Percentiles rank a stretch among this genome's conserved stretches.
phyloP scores from a whole-genome alignment of 2,797 vertebrate genomes.

The Muscicapa comitata region DNA sequence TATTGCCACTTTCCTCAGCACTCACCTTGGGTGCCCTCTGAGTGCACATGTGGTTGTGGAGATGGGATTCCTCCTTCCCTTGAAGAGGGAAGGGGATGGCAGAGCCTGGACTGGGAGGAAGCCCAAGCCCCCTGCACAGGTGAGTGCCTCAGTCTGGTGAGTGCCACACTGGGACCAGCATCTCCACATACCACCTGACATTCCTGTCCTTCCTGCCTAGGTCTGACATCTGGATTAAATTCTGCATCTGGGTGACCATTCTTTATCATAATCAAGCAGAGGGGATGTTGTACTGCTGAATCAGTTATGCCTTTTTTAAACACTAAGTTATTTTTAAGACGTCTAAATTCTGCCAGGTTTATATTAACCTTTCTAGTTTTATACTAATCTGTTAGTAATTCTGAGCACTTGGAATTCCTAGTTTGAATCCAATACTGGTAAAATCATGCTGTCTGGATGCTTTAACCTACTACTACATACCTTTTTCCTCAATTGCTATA shows the following conservation, averaged over 20 bases:
- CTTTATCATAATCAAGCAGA: background rate
- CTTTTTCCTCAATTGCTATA: background rate
- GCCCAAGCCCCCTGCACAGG: fast-evolving
- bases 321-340: background rate
- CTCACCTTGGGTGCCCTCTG: background rate
- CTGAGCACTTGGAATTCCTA: background rate
- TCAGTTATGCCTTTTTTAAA: background rate
- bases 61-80: background rate
- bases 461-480: background rate
- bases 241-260: background rate
- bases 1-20: background rate
- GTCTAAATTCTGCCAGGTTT: background rate
- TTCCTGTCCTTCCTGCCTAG: background rate
- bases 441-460: background rate
- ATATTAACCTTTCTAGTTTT: background rate
- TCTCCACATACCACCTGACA: fast-evolving
- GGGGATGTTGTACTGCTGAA: fast-evolving
- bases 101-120: background rate
- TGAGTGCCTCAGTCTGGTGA: background rate
- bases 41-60: background rate
- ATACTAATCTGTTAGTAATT: fast-evolving
- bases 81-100: background rate
- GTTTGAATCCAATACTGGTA: background rate
- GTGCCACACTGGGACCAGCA: fast-evolving
- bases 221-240: background rate